Evolutionary conservation across 2,888 invertebrate species (phyloP), one percentile per base, ranked within the genome.

Genomic region (Hemicrepidius hirtus): DNA sequence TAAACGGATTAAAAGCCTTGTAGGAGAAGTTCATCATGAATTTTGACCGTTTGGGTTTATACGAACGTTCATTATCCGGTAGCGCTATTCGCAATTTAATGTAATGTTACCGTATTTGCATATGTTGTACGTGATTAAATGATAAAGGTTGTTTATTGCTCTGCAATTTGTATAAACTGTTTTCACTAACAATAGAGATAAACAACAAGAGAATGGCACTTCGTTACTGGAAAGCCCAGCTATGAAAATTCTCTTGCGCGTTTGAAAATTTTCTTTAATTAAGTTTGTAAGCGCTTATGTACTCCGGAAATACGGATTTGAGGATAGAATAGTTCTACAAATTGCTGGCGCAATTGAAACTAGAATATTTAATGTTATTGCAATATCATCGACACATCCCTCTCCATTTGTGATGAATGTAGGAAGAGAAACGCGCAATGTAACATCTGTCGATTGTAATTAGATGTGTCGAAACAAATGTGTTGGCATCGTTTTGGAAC

Each of bases 131-230:
- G 76, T 78, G 75, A 76, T 74, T 74, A 71, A 71, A 74, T 76
- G 78, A 78, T 77, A 78, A 78, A 76, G 74, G 69, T 75, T 75
- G 76, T 77, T 78, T 78, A 78, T 75, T 71, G 71, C 74, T 69
- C 67, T 62, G 62, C 68, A 76, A 76, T 75, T 75, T 74, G 75
- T 76, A 73, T 69, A 75, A 74, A 74, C 68, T 74, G 75, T 75
- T 75, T 75, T 74, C 73, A 62, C 59, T 53, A 53, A 65, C 46
- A 60, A 46, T 53, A 20, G n/a, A 41, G 50, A 64, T 64, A 64
- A 62, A 46, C 50, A 37, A 35, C 32, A 35, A 50, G 32, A 64
- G 35, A 64, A 64, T 64, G 20, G 32, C 49, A 4, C 64, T 49
- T 49, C 64, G 64, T 64, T 64, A 49, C 12, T 13, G 41, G 50